Base-by-base conservation (phyloP, 2,888 invertebrate genomes). In the Agrotis clavis region DNA sequence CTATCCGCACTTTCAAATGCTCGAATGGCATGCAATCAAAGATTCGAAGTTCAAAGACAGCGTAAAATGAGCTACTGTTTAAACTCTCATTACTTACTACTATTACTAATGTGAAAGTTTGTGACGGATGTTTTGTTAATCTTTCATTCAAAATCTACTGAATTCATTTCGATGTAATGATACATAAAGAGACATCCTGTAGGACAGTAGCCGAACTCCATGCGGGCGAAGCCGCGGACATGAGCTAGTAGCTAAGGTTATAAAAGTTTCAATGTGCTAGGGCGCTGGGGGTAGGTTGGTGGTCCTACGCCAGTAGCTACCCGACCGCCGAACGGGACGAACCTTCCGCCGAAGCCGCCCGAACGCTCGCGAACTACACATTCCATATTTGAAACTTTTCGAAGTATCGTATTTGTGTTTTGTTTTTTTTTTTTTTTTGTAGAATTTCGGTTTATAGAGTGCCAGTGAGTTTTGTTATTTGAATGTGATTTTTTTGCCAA, bases 301-400 rank as follows among this genome's bases (percentile, higher is more conserved):
- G 41, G 41, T 70, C 30, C 74, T 30, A 48, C 57, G 62, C 30
- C 83, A 84, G 83, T 84, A 85, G 86, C 81, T 75, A 75, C 67
- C 81, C 83, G 77, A 77, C 83, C 77, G 71, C 66, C 74, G 73
- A 35, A 57, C 73, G 83, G 83, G 75, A 75, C 73, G 66, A 71
- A 74, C 69, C 73, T 60, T 59, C 61, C 54, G 25, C 57, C 63
- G 56, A 80, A 57, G 47, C 61, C 64, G 7, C 53, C 63, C 68
- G 79, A 67, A 74, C 41, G 71, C 50, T 70, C 64, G 57, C 71
- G 78, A 69, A 51, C 60, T 48, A 71, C 72, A 71, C 56, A 76
- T 57, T 71, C 48, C 64, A 65, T 9, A 67, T 75, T 70, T 41
- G 13, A 67, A 86, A 86, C 81, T 84, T 86, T 84, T 67, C 21